Conservation (phyloP, 2,888 invertebrate genomes). For the Meloe dianella region DNA sequence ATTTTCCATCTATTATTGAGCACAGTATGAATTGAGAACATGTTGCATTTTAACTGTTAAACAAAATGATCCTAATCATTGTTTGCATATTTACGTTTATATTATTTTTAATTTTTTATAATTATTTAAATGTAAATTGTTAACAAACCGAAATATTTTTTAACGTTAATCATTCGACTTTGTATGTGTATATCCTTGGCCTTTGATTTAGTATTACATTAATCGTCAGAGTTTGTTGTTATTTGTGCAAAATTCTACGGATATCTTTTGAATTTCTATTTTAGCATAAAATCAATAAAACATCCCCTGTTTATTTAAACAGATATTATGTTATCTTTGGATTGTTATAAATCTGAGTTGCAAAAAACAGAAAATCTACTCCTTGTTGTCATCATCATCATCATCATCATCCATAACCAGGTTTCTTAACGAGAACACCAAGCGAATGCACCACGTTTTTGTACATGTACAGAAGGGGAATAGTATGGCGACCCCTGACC, state of each 20-base stretch:
- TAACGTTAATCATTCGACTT: slow-evolving; percentile 9
- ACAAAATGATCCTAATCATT: slow-evolving; percentile 8
- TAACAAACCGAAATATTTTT: slow-evolving; percentile 3
- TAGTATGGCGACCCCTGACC: slow-evolving; percentile 38
- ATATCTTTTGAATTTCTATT: no score
- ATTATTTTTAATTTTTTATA: no score
- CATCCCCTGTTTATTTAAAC: no score
- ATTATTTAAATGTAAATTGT: slow-evolving; percentile 2
- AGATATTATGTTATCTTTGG: no score
- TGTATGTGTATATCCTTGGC: slow-evolving; percentile 10
- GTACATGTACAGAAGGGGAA: slow-evolving; percentile 28
- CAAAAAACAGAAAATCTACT: no score
- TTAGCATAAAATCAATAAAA: neutral
- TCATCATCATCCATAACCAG: slow-evolving; percentile 26
- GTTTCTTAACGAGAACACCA: slow-evolving; percentile 33
- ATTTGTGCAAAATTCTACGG: neutral
- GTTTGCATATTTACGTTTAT: neutral
- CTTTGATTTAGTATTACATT: slow-evolving; percentile 11
- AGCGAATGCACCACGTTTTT: slow-evolving; percentile 28
- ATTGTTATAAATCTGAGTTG: no score
- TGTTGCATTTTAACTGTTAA: neutral
- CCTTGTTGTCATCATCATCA: no score
- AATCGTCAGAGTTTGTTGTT: slow-evolving; percentile 1
- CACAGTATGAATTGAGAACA: slow-evolving; percentile 13
- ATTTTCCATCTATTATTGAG: slow-evolving; percentile 16